Conservation (phyloP, 2,113 vertebrate species). For the Dromiciops gliroides region DNA sequence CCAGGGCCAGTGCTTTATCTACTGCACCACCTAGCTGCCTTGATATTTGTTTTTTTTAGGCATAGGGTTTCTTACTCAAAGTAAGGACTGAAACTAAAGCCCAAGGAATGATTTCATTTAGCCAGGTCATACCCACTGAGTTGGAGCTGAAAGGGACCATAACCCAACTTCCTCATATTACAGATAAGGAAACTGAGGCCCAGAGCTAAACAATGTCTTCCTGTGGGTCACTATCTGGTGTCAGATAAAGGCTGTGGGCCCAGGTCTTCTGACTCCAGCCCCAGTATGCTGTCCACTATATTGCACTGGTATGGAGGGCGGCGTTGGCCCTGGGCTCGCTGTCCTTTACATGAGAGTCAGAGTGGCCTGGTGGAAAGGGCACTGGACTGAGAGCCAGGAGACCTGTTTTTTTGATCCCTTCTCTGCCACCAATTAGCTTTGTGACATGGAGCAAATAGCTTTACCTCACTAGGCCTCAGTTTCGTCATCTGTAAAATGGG, state of each 20-base stretch:
- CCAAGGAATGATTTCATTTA: not conserved
- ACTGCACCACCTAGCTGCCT: too few species aligned
- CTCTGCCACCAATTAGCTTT: not conserved
- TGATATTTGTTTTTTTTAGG: too few species aligned
- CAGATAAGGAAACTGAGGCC: not conserved
- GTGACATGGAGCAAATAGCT: not conserved
- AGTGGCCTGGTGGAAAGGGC: not conserved
- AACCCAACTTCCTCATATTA: not conserved
- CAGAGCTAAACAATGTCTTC: not conserved
- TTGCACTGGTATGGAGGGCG: not conserved
- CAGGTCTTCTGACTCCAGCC: not conserved
- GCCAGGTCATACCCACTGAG: not conserved
- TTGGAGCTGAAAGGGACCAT: not conserved
- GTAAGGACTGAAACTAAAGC: not conserved
- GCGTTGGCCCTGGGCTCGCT: not conserved
- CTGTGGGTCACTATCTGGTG: not conserved
- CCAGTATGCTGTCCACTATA: too few species aligned
- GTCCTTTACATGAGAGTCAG: not conserved
- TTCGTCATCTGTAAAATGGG: not conserved
- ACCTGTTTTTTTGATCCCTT: not conserved
- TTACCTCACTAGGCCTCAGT: not conserved
- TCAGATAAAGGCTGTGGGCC: not conserved
- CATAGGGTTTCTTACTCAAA: not conserved
- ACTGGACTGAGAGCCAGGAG: not conserved
- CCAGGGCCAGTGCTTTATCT: too few species aligned